Base-by-base conservation (phyloP, 2,797 vertebrate species). In the Micropoecilia bifurca region DNA sequence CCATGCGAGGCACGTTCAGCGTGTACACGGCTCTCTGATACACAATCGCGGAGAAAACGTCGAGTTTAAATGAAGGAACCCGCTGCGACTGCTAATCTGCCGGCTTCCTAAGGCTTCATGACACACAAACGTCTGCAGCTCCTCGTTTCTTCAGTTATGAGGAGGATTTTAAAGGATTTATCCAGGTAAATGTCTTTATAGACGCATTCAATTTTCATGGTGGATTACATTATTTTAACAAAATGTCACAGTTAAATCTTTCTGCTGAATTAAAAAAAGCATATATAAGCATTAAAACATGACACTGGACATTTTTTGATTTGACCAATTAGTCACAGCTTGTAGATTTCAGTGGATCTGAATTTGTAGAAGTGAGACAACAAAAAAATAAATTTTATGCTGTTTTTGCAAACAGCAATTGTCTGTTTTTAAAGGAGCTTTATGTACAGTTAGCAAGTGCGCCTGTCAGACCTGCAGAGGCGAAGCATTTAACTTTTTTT, bases 1-100 rank as follows among this genome's bases (percentile, higher is more conserved):
- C 87, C 86, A 82, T 76, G 43, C 78, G 80, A 87, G 36, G 66
- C 80, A 63, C 41, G 28, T 59, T 55, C 69, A 39, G 18, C 68
- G 73, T 9, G 73, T 9, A 81, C 77, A 81, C 20, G 63, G 63
- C 75, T 46, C 74, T 76, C 79, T 55, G 57, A 73, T 33, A 47
- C 55, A 80, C 50, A 66, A 55, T 57, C 47, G 25, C 72, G 43
- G 36, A 71, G 2, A 45, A 14, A 46, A 41, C 39, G 18, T 25
- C 1, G 43, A 45, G 6, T 71, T 45, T 46, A 45, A 45, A n/a
- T n/a, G 41, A 16, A 71, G 68, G 13, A 46, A 45, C 14, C 12
- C 3, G 25, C 13, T 25, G 16, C 41, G 25, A 46, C 41, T 71
- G 41, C 41, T 71, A 28, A 71, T 46, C 25, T 71, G 25, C 28